A percentile compares a stretch with the other conserved stretches of the same genome.
Evolutionary conservation across 2,888 invertebrate species (phyloP).

Genomic region (Opisthograptis luteolata): DNA sequence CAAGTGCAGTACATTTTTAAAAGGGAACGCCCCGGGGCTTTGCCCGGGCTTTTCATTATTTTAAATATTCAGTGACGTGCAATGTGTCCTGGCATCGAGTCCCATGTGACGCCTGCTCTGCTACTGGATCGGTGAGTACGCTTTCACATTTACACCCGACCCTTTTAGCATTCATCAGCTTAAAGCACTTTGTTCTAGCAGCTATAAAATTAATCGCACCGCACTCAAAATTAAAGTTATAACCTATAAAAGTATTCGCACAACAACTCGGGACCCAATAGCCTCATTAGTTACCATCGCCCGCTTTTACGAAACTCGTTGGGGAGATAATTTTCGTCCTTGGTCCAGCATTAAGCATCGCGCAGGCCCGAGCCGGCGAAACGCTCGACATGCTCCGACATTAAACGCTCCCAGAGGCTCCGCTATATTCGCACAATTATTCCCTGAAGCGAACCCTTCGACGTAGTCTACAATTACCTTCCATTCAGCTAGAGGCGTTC

Average conservation of each 20-base stretch:
- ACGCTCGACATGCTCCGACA: slow-evolving; percentile 73
- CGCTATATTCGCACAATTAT: slow-evolving; percentile 80
- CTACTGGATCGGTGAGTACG: slow-evolving; percentile 62
- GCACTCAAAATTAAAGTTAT: slow-evolving; percentile 75
- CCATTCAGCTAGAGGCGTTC: slow-evolving; percentile 74
- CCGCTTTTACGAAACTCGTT: slow-evolving; percentile 78
- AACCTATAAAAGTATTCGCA: slow-evolving; percentile 74
- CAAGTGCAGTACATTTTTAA: slow-evolving; percentile 83
- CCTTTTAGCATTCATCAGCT: slow-evolving; percentile 56
- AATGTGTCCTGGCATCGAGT: slow-evolving; percentile 63
- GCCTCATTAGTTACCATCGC: slow-evolving; percentile 78
- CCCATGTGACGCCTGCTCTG: slow-evolving; percentile 50
- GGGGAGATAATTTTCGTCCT: slow-evolving; percentile 78
- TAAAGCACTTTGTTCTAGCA: slow-evolving; percentile 53
- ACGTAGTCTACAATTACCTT: slow-evolving; percentile 79
- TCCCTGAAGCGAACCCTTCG: slow-evolving; percentile 80
- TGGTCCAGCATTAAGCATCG: slow-evolving; percentile 73
- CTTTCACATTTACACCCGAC: slow-evolving; percentile 54
- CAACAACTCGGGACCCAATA: slow-evolving; percentile 73
- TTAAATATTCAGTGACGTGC: slow-evolving; percentile 81
- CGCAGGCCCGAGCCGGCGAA: slow-evolving; percentile 61
- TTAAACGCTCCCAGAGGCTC: slow-evolving; percentile 79
- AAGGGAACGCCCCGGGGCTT: slow-evolving; percentile 73
- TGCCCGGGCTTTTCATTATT: slow-evolving; percentile 77
- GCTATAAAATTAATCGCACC: slow-evolving; percentile 69